Evolutionary conservation across 2,797 vertebrate species (phyloP), one percentile per base, ranked within the genome.

Genomic region (Momotus momota): DNA sequence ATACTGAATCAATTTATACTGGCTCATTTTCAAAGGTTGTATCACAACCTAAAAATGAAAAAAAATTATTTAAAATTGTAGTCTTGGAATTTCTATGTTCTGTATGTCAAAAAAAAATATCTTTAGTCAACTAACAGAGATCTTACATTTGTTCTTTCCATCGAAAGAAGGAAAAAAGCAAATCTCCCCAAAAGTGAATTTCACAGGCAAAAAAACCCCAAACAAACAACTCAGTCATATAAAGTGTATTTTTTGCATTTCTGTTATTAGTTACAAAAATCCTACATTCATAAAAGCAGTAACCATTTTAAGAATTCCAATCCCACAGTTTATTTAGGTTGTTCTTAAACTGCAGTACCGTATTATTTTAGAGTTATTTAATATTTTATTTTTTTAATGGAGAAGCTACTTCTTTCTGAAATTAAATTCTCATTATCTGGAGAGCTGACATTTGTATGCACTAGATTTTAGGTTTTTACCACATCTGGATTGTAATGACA

Each of bases 401-500:
- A 85, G 17, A 82, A 93, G 45, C 12, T 5, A 60, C 14, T 82
- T 40, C 6, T 71, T 93, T 86, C 79, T 61, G 64, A 3, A 73
- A 91, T 91, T 90, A 91, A 95, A 81, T 88, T 84, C 54, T 58
- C 67, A 31, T 69, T 78, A 80, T 80, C 51, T 88, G 57, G 33
- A 94, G 43, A 87, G 65, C 1, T 92, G 46, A 96, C 92, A 92
- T 43, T 78, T 62, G 18, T 46, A 92, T 25, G 26, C 17, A 20
- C 45, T 48, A 60, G 52, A 69, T 88, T 95, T 57, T 72, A 92
- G n/a, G 62, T 94, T 93, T 92, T 89, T 62, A 87, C 18, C 64
- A 11, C 33, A 38, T 38, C 45, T 89, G 66, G 66, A 29, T 16
- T 81, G 9, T 38, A 75, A 78, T 17, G 15, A 62, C 16, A 35